Evolutionary conservation across 2,113 vertebrate species (phyloP).

Genomic region (Falcunculus frontatus): DNA sequence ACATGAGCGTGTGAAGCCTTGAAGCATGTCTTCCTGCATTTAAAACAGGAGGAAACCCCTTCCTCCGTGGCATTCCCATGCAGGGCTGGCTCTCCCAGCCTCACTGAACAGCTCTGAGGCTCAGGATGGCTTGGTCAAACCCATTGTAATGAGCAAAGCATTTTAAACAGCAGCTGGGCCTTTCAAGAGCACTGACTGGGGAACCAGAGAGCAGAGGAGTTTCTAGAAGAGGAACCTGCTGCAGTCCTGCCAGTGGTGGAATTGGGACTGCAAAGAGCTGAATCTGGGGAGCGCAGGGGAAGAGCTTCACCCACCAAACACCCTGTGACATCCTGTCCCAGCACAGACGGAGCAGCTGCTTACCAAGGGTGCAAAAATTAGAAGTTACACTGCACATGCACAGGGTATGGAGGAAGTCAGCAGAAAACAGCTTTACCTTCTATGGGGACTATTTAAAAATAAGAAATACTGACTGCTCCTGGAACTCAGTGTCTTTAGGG

Average conservation of each 20-base stretch:
- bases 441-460: background rate
- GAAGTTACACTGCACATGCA: background rate
- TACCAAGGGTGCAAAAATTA: background rate
- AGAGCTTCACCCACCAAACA: background rate
- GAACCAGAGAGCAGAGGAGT: background rate
- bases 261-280: accelerated
- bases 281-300: background rate
- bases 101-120: accelerated
- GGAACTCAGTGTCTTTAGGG: background rate
- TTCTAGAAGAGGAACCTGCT: background rate
- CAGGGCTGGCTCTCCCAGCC: background rate
- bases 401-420: background rate
- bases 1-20: background rate
- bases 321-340: background rate
- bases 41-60: background rate
- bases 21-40: background rate
- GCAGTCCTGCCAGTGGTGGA: background rate
- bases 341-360: background rate
- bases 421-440: background rate
- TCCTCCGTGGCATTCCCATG: background rate
- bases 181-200: background rate
- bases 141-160: background rate
- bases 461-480: background rate
- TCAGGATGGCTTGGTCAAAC: background rate
- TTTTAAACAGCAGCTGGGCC: background rate